Base-by-base conservation (phyloP, 2,113 vertebrate species). In the Progne subis region DNA sequence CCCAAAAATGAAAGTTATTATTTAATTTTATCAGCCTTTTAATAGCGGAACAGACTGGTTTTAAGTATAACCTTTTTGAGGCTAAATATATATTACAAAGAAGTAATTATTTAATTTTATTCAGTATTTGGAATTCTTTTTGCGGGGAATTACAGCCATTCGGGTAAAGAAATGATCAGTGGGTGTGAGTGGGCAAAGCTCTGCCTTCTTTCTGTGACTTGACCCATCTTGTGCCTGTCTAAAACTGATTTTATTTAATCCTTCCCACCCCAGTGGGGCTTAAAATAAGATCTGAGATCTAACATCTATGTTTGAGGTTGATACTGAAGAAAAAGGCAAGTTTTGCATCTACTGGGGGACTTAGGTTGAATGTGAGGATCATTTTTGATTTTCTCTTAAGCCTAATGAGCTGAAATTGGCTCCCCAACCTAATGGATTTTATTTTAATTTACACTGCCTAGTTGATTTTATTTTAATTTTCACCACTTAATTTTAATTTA, bases 141-240 rank as follows among this genome's bases (percentile, higher is more conserved):
- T 47, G 32, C 59, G 50, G 29, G 70, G 49, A 31, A 77, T 57
- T 11, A 1, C 3, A n/a, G 12, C 8, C 20, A 8, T 55, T 67
- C 11, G 3, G 64, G 32, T 46, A 7, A 28, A 52, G 39, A 57
- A 29, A 12, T 9, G 8, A 25, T 55, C 41, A 17, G 41, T 14
- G 43, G 60, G 23, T 49, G 8, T 18, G 29, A 12, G 55, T 15
- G 70, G 28, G 47, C 28, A n/a, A 56, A 75, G 26, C 31, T 75
- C 26, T 31, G 6, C 10, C 8, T 61, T 32, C 39, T 32, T 21
- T 57, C 4, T 24, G 1, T 39, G 34, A n/a, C 26, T 39, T 26
- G 8, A 31, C 24, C 4, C 0, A 0, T 24, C 29, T 63, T 39
- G 14, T 39, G 25, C 4, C 1, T 41, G 7, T 44, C n/a, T 56